Percentiles rank a stretch among this genome's conserved stretches.
These are phyloP conservation scores for Oryzias melastigma DNA, from an alignment of 2,113 vertebrate genomes.

Conservation along the genomic window DNA sequence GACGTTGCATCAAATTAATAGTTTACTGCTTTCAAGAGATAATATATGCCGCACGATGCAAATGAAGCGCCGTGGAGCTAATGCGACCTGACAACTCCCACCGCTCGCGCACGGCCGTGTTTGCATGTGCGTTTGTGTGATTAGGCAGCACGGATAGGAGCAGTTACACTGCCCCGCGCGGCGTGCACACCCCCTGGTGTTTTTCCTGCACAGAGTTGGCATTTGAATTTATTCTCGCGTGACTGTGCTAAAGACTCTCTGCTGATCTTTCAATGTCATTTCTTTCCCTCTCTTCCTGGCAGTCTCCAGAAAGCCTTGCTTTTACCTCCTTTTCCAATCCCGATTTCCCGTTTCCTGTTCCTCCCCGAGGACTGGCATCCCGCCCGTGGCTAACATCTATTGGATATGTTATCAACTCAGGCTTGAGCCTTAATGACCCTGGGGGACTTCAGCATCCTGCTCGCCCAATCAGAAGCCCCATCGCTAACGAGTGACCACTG, in stretches of 20 bases:
- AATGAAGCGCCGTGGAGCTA: constrained; percentile 25
- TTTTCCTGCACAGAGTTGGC: constrained; percentile 40
- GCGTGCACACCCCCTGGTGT: constrained; percentile 37
- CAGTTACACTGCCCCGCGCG: constrained; percentile 1
- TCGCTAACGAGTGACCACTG: constrained; percentile 30
- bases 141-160: constrained; percentile 14
- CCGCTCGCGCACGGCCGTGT: constrained; percentile 19
- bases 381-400: constrained; percentile 30
- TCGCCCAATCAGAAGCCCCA: constrained; percentile 20
- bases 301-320: constrained; percentile 2
- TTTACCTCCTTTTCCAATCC: constrained; percentile 3
- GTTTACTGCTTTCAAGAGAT: constrained; percentile 18
- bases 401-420: constrained; percentile 37
- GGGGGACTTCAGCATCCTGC: constrained; percentile 14
- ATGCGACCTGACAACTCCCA: constrained; percentile 34
- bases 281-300: constrained; percentile 22
- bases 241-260: constrained; percentile 36
- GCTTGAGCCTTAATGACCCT: constrained; percentile 34
- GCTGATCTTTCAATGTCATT: constrained; percentile 16
- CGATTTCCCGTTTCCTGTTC: constrained; percentile 14
- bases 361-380: constrained; percentile 23
- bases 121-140: constrained; percentile 31
- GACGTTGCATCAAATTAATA: constrained; percentile 14
- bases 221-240: constrained; percentile 49
- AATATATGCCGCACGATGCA: constrained; percentile 24